phyloP scores from a whole-genome alignment of 92 coral and sea anemone genomes.

The Phymanthus crucifer region DNA sequence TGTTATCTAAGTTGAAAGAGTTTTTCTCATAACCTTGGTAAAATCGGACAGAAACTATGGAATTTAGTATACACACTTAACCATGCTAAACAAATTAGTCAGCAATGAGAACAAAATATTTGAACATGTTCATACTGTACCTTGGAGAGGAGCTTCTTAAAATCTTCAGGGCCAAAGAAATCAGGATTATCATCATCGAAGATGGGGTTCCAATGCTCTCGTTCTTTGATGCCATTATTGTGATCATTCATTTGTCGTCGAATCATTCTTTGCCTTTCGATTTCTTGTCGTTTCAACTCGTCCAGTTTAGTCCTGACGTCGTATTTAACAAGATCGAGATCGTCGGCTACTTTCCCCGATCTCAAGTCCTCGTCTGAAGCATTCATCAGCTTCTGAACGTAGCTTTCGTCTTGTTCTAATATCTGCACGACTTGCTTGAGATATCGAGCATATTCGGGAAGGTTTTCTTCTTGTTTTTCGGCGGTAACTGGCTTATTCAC shows the following conservation, averaged over 20 bases:
- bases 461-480: conserved; percentile 53
- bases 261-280: conserved; percentile 86
- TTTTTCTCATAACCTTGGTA: too few species aligned
- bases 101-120: not conserved
- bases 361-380: conserved; percentile 92
- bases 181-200: conserved; percentile 97
- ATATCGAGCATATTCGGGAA: conserved; percentile 94
- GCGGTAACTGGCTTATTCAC: conserved; percentile 48
- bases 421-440: conserved; percentile 96
- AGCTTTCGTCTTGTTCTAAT: conserved; percentile 91
- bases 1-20: too few species aligned
- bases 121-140: conserved; percentile 28
- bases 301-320: conserved; percentile 89
- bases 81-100: not conserved
- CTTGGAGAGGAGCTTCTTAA: conserved; percentile 81
- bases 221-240: conserved; percentile 77
- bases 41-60: too few species aligned
- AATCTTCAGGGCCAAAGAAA: conserved; percentile 92
- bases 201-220: conserved; percentile 95
- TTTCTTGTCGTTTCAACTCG: conserved; percentile 93
- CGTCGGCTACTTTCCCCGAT: conserved; percentile 89
- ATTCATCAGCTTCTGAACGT: conserved; percentile 83
- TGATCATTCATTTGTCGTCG: conserved; percentile 92
- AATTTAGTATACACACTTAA: too few species aligned
- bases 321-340: conserved; percentile 86